phyloP scores from a whole-genome alignment of 1,140 invertebrate genomes.

The Schlechtendalia chinensis region DNA sequence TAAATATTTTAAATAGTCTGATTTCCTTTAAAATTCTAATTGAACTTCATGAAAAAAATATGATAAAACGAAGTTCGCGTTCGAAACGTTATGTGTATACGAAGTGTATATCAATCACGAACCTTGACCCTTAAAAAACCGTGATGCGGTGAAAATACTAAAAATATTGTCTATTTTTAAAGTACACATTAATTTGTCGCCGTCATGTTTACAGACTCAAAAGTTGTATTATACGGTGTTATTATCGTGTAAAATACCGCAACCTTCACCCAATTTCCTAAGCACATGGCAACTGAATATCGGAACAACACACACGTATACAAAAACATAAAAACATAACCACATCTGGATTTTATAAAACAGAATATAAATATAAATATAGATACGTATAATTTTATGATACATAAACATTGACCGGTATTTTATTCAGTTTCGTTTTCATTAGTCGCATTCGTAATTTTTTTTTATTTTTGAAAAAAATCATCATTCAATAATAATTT shows the following conservation, averaged over 20 bases:
- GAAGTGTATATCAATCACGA: background rate
- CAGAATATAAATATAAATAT: constrained; percentile 19
- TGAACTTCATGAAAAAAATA: background rate
- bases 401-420: constrained; percentile 11
- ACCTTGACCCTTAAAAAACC: constrained; percentile 11
- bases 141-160: background rate
- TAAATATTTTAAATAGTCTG: constrained; percentile 21
- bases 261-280: constrained; percentile 22
- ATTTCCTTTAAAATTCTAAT: constrained; percentile 16
- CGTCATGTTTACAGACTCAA: background rate
- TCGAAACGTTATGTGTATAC: background rate
- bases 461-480: background rate
- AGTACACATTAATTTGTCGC: background rate
- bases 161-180: constrained; percentile 7
- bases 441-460: background rate
- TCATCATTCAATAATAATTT: background rate
- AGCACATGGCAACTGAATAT: constrained; percentile 35
- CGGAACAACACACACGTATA: constrained; percentile 10
- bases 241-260: constrained; percentile 1
- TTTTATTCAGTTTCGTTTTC: constrained; percentile 7
- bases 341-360: constrained; percentile 23
- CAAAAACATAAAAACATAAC: background rate
- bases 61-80: background rate
- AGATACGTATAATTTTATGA: background rate
- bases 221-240: background rate